Evolutionary conservation across 1,140 invertebrate genomes (phyloP).

Genomic region (Zophobas atratus): DNA sequence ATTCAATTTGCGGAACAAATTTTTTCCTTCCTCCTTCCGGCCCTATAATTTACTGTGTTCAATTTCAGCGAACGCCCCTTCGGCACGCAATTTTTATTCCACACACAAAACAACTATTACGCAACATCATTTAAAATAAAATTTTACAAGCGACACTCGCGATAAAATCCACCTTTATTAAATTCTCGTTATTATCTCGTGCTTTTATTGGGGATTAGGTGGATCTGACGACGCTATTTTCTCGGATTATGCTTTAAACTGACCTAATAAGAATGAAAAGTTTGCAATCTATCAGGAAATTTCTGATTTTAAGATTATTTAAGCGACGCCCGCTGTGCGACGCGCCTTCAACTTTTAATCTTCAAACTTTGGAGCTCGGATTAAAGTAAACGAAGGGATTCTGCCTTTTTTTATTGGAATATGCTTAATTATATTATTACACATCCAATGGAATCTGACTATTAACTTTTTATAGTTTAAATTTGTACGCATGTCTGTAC

Average conservation of each 20-base stretch:
- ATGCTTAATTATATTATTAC: constrained; percentile 4
- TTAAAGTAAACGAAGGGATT: constrained; percentile 30
- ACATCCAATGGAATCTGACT: neutral
- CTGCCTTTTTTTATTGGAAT: constrained; percentile 8
- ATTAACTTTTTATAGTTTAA: neutral
- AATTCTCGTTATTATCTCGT: constrained; percentile 1
- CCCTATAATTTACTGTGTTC: neutral
- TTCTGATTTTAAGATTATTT: constrained; percentile 23
- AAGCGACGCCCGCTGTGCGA: neutral
- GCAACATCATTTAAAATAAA: neutral
- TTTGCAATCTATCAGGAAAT: constrained; percentile 24
- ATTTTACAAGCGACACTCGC: neutral
- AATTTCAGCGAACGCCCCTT: constrained; percentile 9
- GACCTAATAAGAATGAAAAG: constrained; percentile 31
- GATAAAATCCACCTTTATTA: constrained; percentile 17
- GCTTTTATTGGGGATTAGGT: neutral
- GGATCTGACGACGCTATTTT: constrained; percentile 17
- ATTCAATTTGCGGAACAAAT: constrained; percentile 32
- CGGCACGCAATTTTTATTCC: constrained; percentile 19
- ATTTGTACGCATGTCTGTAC: neutral
- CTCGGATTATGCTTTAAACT: constrained; percentile 1
- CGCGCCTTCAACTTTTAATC: constrained; percentile 13
- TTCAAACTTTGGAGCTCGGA: constrained; percentile 2
- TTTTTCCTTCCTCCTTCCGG: constrained; percentile 28
- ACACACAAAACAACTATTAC: neutral